These are phyloP conservation scores for Acleris cristana DNA, from an alignment of 2,888 invertebrate genomes.

Conservation along the genomic window DNA sequence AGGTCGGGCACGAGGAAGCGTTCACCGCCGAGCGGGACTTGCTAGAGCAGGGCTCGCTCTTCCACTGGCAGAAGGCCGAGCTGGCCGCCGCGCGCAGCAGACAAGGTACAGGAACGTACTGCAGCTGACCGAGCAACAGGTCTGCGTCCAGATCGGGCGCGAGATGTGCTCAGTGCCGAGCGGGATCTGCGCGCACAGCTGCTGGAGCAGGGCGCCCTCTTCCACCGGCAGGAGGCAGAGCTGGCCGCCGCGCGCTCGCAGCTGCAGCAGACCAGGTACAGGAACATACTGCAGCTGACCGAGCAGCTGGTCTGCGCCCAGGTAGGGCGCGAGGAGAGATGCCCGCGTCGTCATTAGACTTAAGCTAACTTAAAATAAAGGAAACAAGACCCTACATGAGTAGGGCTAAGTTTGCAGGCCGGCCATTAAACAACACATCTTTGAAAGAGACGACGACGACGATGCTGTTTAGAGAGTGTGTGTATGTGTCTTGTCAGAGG, in stretches of 20 bases:
- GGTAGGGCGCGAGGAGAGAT: slow-evolving; percentile 59
- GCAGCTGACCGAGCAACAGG: slow-evolving; percentile 94
- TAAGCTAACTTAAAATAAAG: slow-evolving; percentile 62
- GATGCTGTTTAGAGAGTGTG: too few species aligned
- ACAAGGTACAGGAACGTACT: slow-evolving; percentile 56
- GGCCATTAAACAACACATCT: too few species aligned
- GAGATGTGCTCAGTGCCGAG: too few species aligned
- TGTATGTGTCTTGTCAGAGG: too few species aligned
- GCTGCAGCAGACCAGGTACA: slow-evolving; percentile 41
- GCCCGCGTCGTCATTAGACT: slow-evolving; percentile 79
- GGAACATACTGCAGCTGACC: slow-evolving; percentile 89
- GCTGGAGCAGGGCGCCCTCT: too few species aligned
- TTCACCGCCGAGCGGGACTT: too few species aligned
- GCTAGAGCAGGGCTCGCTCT: too few species aligned
- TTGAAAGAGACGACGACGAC: too few species aligned
- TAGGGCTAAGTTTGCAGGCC: too few species aligned
- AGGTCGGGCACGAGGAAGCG: slow-evolving; percentile 12
- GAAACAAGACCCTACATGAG: too few species aligned
- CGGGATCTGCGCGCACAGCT: too few species aligned
- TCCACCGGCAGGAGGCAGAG: slow-evolving; percentile 20
- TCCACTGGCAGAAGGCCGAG: slow-evolving; percentile 20
- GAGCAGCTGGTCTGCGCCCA: slow-evolving; percentile 87
- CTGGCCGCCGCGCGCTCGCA: slow-evolving; percentile 81
- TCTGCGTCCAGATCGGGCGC: slow-evolving; percentile 55
- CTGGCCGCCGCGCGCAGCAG: slow-evolving; percentile 82